phyloP scores from a whole-genome alignment of 2,797 vertebrate species.

The Sylvia borin region DNA sequence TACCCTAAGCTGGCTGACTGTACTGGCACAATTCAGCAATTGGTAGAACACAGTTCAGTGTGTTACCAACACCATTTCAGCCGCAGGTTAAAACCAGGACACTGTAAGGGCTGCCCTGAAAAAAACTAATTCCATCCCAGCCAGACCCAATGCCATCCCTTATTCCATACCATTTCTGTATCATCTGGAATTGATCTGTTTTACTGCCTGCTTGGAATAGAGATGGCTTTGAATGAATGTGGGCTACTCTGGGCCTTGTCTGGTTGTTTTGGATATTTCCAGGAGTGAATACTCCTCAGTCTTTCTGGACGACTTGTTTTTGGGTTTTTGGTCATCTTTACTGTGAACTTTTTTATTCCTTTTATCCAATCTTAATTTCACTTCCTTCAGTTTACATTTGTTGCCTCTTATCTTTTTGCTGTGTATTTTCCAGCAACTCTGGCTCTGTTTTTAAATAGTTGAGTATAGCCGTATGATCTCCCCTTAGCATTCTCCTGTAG shows the following conservation, averaged over 20 bases:
- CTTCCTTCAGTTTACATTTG: not conserved
- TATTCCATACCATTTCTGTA: not conserved
- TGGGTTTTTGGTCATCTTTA: not conserved
- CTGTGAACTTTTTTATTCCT: not conserved
- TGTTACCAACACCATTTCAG: not conserved
- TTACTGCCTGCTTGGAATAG: not conserved
- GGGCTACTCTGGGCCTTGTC: not conserved
- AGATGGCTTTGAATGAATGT: fast-evolving
- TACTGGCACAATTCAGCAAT: not conserved
- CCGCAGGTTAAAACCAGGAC: not conserved
- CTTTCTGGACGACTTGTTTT: not conserved
- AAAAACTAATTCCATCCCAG: not conserved
- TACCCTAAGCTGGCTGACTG: not conserved
- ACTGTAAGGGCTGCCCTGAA: not conserved
- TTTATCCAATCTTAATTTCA: not conserved
- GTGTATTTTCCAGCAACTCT: not conserved
- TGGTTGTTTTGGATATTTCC: not conserved
- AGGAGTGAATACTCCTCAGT: not conserved
- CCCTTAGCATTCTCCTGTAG: not conserved
- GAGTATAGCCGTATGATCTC: not conserved
- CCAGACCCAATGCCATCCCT: not conserved
- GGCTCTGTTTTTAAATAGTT: not conserved
- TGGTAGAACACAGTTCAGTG: not conserved
- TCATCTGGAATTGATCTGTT: not conserved
- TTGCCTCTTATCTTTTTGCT: not conserved